Percentiles rank a stretch among this genome's conserved stretches.
phyloP scores from a whole-genome alignment of 2,888 invertebrate genomes.

The Seira musarum region DNA sequence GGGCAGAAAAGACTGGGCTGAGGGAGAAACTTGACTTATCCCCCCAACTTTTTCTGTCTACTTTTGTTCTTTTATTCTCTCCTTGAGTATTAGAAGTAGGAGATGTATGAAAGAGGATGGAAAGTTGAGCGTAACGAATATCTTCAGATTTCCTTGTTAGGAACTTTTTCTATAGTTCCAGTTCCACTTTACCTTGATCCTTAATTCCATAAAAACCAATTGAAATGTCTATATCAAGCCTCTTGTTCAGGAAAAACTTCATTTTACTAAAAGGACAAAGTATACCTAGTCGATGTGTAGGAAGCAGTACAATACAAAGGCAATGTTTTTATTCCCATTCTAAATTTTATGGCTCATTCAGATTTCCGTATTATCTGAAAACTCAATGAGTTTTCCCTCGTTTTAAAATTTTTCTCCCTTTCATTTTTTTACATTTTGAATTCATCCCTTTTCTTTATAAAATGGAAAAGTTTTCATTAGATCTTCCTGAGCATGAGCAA shows the following conservation, averaged over 20 bases:
- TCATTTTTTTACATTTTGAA: neutral
- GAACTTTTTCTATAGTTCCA: constrained; percentile 1
- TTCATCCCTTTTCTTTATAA: neutral
- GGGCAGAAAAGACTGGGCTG: constrained; percentile 37
- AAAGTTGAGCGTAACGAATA: constrained; percentile 6
- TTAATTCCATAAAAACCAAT: constrained; percentile 37
- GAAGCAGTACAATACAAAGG: neutral
- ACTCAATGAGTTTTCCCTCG: constrained; percentile 25
- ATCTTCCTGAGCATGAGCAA: neutral
- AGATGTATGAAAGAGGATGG: constrained; percentile 16
- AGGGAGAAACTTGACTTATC: constrained; percentile 47
- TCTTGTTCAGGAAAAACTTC: neutral
- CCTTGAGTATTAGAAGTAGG: neutral
- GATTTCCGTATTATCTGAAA: constrained; percentile 23
- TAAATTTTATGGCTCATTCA: constrained; percentile 40
- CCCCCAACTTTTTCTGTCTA: neutral
- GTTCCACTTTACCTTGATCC: constrained; percentile 29
- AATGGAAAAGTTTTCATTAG: neutral
- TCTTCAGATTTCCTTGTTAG: constrained; percentile 15
- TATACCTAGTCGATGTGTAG: neutral
- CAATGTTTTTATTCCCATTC: constrained; percentile 8
- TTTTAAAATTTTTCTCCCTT: neutral
- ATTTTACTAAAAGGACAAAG: neutral
- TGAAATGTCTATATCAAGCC: constrained; percentile 11
- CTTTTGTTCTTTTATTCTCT: constrained; percentile 8